Base-by-base conservation (phyloP, 1,140 invertebrate species). In the Gerris buenoi region DNA sequence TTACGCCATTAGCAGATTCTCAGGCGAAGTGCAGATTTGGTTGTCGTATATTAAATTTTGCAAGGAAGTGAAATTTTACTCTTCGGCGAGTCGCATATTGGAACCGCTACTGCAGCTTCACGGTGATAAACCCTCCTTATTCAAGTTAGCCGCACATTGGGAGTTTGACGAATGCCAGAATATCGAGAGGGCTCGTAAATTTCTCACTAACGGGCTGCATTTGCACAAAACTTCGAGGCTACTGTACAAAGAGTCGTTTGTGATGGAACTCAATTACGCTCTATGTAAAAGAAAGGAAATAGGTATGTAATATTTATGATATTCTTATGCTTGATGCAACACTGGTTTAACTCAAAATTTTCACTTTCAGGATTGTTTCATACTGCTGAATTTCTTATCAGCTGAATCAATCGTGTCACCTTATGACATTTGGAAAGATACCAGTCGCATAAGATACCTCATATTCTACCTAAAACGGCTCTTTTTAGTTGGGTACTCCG, bases 31-130 rank as follows among this genome's bases (percentile, higher is more conserved):
- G 10, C 80, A 85, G 73, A 80, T 89, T 65, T 89, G 87, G 82
- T 78, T 87, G 70, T 82, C 84, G 28, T 85, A 88, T 71, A 84
- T 89, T 64, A 84, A 86, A 69, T 89, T 89, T 76, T 87, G 84
- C 70, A 83, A 82, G 72, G 79, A 81, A 73, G 80, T 85, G 73
- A 72, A 74, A 68, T 78, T 77, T 64, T 73, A 77, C 62, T 72
- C 65, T 25, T 75, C 69, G 63, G 79, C 83, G 14, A 80, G 79
- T 71, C 73, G 75, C 25, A 76, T 84, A 63, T 79, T 83, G 66
- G 77, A 76, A 0, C 74, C 75, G 67, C 82, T 86, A 82, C 74
- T 86, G 10, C 77, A 86, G 79, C 74, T 88, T 2, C 87, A 90
- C 75, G 82, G 82, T 66, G 83, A 86, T 71, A 88, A 87, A 72